Conservation (phyloP, 2,113 vertebrate species). For the Cryptomyrus ogoouensis region DNA sequence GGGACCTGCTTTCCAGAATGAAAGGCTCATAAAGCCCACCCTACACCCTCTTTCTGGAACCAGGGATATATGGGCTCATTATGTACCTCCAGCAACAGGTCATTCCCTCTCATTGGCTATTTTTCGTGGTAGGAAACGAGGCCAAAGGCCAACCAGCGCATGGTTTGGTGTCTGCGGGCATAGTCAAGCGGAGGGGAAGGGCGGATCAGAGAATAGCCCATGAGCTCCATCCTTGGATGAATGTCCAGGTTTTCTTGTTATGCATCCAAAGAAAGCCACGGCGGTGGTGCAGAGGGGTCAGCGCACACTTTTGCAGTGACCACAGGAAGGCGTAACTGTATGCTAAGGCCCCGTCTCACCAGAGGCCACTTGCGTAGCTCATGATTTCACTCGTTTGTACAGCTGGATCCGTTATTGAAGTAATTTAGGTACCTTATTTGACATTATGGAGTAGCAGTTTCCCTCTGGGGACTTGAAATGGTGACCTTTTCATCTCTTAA, state of each 20-base stretch:
- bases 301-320: not conserved
- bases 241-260: conserved; percentile 22
- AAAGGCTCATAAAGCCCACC: conserved; percentile 2
- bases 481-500: not conserved
- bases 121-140: not conserved
- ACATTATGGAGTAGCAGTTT: not conserved
- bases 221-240: conserved; percentile 57
- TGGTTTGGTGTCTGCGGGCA: conserved; percentile 64
- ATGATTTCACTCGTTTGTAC: conserved; percentile 1
- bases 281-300: not conserved
- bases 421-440: not conserved
- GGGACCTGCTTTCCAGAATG: conserved; percentile 18
- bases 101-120: conserved; percentile 26
- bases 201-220: conserved; percentile 59
- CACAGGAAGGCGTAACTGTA: not conserved
- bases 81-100: conserved; percentile 20
- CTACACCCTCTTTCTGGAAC: not conserved
- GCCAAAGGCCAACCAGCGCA: conserved; percentile 22
- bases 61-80: conserved; percentile 36
- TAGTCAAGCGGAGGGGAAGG: conserved; percentile 65
- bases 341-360: not conserved
- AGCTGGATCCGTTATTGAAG: conserved; percentile 3
- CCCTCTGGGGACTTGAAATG: not conserved
- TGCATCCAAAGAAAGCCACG: not conserved
- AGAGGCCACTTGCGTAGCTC: not conserved